Percentiles rank a stretch among this genome's conserved stretches.
Evolutionary conservation across 2,113 vertebrate genomes (phyloP).

Genomic region (Malaclemys terrapin): DNA sequence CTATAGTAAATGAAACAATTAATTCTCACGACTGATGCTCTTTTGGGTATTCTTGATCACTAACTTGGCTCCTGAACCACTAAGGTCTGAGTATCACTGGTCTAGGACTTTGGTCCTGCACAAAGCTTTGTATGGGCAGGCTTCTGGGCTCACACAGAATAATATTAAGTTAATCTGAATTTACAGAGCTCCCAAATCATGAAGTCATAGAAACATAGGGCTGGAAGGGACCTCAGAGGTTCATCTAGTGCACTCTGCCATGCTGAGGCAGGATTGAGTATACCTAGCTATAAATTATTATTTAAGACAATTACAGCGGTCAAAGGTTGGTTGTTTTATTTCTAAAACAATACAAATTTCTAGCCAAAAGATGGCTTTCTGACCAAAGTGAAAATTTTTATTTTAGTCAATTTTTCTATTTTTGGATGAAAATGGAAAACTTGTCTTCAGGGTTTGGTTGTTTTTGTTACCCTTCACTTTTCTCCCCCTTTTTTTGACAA

Average conservation of each 20-base stretch:
- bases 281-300: conserved; percentile 4
- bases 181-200: conserved; percentile 4
- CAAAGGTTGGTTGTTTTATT: not conserved
- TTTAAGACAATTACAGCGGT: not conserved
- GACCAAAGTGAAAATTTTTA: not conserved
- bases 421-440: conserved; percentile 35
- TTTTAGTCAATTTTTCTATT: not conserved
- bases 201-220: no score
- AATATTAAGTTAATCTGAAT: not conserved
- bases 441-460: not conserved
- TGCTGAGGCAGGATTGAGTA: no score
- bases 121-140: fast-evolving
- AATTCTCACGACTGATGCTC: not conserved
- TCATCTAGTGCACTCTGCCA: no score
- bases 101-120: not conserved
- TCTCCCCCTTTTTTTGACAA: not conserved
- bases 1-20: not conserved
- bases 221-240: no score
- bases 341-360: not conserved
- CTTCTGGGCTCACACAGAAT: not conserved
- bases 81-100: not conserved
- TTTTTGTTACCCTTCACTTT: no score
- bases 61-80: not conserved
- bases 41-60: not conserved
- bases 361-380: not conserved